phyloP scores from a whole-genome alignment of 2,113 vertebrate genomes.

The Himantopus leucocephalus region DNA sequence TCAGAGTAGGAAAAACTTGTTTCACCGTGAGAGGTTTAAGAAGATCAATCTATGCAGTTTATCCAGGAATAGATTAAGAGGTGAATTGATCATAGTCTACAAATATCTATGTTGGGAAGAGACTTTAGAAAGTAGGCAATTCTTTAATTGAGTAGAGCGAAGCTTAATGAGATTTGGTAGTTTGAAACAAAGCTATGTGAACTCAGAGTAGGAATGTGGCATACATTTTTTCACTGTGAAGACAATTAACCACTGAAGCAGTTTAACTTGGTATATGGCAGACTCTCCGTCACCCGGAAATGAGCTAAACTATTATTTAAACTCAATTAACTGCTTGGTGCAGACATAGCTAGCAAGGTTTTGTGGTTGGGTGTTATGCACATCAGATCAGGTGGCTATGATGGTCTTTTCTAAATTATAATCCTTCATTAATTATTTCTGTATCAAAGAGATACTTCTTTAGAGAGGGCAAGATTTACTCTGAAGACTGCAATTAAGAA shows the following conservation, averaged over 20 bases:
- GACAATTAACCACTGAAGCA: slow-evolving; percentile 12
- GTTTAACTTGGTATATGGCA: neutral
- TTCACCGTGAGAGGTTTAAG: neutral
- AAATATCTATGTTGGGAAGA: neutral
- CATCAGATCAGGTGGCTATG: neutral
- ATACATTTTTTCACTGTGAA: neutral
- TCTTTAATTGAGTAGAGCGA: neutral
- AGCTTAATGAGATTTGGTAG: neutral
- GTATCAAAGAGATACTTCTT: neutral
- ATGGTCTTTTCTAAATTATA: neutral
- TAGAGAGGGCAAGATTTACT: slow-evolving; percentile 32
- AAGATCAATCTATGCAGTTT: neutral
- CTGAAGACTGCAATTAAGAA: slow-evolving; percentile 35
- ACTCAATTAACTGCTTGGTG: neutral
- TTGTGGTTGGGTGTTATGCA: neutral
- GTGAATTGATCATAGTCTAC: neutral
- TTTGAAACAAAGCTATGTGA: neutral
- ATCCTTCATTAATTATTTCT: slow-evolving; percentile 46
- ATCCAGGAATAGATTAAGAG: neutral
- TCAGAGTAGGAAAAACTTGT: neutral
- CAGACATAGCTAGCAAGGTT: neutral
- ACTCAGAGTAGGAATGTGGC: neutral
- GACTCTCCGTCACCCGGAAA: neutral
- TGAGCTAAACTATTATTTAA: slow-evolving; percentile 21
- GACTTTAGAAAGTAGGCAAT: neutral